Conservation (phyloP, 35 echinoderm and acorn worm species). For the Anneissia japonica region DNA sequence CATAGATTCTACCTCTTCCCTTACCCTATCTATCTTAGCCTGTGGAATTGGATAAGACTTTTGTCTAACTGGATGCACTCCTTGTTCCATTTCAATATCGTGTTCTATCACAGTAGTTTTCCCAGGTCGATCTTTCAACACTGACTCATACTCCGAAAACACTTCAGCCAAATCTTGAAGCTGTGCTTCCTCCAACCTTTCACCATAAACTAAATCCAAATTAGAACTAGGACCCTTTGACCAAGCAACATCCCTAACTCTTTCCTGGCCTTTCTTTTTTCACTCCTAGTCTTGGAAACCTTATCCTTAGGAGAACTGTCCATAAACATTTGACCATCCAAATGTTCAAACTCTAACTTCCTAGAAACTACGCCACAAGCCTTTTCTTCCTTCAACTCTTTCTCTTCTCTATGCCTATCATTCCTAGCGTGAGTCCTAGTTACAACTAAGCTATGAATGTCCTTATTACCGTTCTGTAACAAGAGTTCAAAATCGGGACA, state of each 20-base stretch:
- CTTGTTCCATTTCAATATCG: conserved; percentile 8
- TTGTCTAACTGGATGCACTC: conserved; percentile 11
- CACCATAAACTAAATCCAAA: not conserved
- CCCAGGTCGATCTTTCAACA: not conserved
- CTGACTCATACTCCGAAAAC: not conserved
- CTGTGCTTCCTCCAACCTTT: not conserved
- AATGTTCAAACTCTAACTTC: too few species aligned
- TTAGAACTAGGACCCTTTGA: not conserved
- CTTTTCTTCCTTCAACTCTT: too few species aligned
- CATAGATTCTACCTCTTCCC: too few species aligned
- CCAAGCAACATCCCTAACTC: too few species aligned
- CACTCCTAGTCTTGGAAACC: too few species aligned
- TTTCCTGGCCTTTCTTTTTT: too few species aligned
- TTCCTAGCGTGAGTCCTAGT: not conserved
- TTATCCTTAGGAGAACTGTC: too few species aligned
- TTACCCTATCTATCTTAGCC: not conserved
- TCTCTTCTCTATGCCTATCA: too few species aligned
- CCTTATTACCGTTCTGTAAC: too few species aligned
- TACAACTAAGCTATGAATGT: not conserved
- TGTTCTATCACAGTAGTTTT: conserved; percentile 23
- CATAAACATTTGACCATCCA: too few species aligned
- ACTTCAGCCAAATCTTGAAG: not conserved
- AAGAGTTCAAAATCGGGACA: too few species aligned
- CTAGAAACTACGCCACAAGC: too few species aligned
- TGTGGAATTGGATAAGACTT: conserved; percentile 36